Base-by-base conservation (phyloP, 2,797 vertebrate species). In the Masticophis lateralis region DNA sequence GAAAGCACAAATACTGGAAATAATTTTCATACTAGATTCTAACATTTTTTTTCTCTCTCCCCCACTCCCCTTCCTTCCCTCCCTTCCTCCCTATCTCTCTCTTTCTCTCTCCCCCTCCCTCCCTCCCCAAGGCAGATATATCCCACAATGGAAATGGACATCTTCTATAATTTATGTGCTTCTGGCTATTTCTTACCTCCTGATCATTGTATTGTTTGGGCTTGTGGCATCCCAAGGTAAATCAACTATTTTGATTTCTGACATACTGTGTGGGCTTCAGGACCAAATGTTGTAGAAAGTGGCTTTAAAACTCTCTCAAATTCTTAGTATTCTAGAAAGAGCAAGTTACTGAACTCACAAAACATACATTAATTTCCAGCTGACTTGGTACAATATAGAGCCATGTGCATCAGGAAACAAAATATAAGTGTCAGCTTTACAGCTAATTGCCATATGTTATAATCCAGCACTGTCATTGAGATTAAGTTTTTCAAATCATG, bases 111-210 rank as follows among this genome's bases (percentile, higher is more conserved):
- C n/a, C 43, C n/a, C 2, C 6, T 2, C 14, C 2, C 25, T 1
- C 10, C 27, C 27, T 4, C 12, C 61, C 28, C 60, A 89, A 92
- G 92, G 51, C 37, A 89, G 11, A 5, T 59, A 2, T 43, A 18
- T 88, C 2, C 25, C 51, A 32, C 9, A 13, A 2, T 28, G 86
- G 53, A 92, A 74, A 55, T 14, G 16, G 86, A 94, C 57, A 28
- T 69, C 91, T 1, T 32, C 55, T 88, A n/a, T 88, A 0, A 57
- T 91, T 0, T 96, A 95, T 28, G 5, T 94, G 63, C 95, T 97
- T 0, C 87, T 97, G 83, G 93, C 43, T 2, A n/a, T 96, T n/a
- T 93, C 91, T 57, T 95, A 94, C 43, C 28, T 96, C 37, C 86
- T 96, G n/a, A 88, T 59, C 79, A 9, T 94, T 86, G 66, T 28